Evolutionary conservation across 2,888 invertebrate genomes (phyloP).

Genomic region (Sepioteuthis lessoniana): DNA sequence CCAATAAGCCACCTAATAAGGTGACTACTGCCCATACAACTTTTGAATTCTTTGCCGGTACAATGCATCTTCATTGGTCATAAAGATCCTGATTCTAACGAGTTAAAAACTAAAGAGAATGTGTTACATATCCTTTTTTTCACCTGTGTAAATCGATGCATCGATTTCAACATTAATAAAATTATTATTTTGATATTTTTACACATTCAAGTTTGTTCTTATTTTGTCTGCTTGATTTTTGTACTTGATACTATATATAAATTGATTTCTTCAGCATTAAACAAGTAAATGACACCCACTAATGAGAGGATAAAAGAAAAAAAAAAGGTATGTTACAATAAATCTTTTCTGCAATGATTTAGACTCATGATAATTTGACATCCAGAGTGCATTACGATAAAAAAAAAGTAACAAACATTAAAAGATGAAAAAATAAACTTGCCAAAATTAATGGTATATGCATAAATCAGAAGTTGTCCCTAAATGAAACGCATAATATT

Average conservation of each 20-base stretch:
- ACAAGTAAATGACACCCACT: too few species aligned
- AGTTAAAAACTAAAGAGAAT: neutral
- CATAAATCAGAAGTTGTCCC: too few species aligned
- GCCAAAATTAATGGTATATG: too few species aligned
- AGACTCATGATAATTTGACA: too few species aligned
- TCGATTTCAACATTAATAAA: neutral
- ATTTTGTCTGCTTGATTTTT: neutral
- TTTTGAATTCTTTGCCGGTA: neutral
- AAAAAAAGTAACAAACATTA: too few species aligned
- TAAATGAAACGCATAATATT: too few species aligned
- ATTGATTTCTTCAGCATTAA: too few species aligned
- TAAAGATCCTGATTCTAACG: neutral
- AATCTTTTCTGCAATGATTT: too few species aligned
- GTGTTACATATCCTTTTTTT: neutral
- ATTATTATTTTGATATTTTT: slow-evolving; percentile 33
- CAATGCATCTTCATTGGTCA: neutral
- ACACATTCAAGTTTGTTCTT: neutral
- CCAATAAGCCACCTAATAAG: neutral
- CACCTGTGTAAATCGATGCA: neutral
- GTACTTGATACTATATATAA: neutral
- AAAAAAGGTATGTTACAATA: too few species aligned
- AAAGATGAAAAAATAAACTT: too few species aligned
- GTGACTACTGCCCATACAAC: neutral
- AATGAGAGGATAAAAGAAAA: too few species aligned
- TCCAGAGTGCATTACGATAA: too few species aligned